Evolutionary conservation across 2,797 vertebrate species (phyloP).

Genomic region (Agapornis canus): DNA sequence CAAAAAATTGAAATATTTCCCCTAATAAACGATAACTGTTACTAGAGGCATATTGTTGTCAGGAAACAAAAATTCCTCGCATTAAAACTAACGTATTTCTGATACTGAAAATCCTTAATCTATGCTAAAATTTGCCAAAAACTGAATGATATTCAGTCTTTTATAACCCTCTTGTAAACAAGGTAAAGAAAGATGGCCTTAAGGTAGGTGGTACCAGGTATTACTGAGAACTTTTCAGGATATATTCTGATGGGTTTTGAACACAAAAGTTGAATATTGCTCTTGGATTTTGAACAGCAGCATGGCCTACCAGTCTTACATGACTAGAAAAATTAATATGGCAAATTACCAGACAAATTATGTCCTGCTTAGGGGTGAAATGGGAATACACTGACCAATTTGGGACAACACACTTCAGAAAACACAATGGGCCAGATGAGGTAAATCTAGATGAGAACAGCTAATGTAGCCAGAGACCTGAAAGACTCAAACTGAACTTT

Average conservation of each 20-base stretch:
- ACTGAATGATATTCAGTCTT: background rate
- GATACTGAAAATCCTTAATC: background rate
- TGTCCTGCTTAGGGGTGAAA: background rate
- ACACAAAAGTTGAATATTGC: background rate
- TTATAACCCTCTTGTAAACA: background rate
- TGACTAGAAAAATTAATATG: background rate
- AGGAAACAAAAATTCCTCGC: background rate
- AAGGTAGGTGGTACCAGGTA: background rate
- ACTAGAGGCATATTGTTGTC: background rate
- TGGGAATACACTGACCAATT: accelerated
- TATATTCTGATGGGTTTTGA: background rate
- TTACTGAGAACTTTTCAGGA: background rate
- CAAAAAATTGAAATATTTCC: background rate
- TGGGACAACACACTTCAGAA: background rate
- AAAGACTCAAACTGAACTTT: background rate
- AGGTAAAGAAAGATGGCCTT: background rate
- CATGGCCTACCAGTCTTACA: background rate
- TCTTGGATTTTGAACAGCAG: background rate
- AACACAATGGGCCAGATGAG: background rate
- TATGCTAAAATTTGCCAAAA: background rate
- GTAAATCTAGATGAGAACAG: background rate
- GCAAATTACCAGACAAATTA: background rate
- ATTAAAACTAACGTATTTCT: background rate
- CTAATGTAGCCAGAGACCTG: background rate
- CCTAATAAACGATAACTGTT: background rate